Conservation (phyloP, 2,113 vertebrate genomes). For the Aleadryas rufinucha region DNA sequence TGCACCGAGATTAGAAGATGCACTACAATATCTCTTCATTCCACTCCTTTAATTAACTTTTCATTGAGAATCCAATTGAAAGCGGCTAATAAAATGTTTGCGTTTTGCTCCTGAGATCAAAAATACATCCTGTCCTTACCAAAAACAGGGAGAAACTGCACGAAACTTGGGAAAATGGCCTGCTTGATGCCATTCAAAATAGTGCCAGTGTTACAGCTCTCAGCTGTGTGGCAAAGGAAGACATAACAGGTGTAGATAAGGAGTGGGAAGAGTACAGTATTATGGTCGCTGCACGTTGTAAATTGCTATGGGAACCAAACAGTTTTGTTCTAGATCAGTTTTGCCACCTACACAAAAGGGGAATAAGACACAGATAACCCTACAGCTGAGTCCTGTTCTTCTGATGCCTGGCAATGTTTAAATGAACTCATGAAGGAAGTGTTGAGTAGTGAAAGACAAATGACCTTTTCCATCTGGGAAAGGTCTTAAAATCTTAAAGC, state of each 20-base stretch:
- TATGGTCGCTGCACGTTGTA: not conserved
- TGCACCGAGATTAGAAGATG: conserved; percentile 20
- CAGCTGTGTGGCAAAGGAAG: conserved; percentile 20
- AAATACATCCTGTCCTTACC: not conserved
- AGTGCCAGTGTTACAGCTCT: not conserved
- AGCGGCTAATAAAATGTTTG: not conserved
- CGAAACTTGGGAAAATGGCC: not conserved
- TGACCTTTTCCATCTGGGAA: conserved; percentile 71
- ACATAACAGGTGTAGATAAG: conserved; percentile 63
- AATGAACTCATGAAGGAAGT: conserved; percentile 70
- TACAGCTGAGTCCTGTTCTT: conserved; percentile 64
- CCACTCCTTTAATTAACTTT: conserved; percentile 41
- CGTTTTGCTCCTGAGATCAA: not conserved
- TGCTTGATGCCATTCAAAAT: not conserved
- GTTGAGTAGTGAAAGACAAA: conserved; percentile 72
- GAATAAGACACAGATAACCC: conserved; percentile 60
- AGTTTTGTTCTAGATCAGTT: conserved; percentile 59
- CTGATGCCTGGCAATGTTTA: conserved; percentile 68
- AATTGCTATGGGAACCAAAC: conserved; percentile 70
- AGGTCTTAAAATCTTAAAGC: conserved; percentile 65
- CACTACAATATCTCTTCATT: not conserved
- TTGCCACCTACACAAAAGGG: conserved; percentile 66
- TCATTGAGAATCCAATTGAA: conserved; percentile 11
- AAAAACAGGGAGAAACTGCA: not conserved
- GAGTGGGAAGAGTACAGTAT: conserved; percentile 38